Conservation (phyloP, 2,888 invertebrate genomes). For the Sicus ferrugineus region DNA sequence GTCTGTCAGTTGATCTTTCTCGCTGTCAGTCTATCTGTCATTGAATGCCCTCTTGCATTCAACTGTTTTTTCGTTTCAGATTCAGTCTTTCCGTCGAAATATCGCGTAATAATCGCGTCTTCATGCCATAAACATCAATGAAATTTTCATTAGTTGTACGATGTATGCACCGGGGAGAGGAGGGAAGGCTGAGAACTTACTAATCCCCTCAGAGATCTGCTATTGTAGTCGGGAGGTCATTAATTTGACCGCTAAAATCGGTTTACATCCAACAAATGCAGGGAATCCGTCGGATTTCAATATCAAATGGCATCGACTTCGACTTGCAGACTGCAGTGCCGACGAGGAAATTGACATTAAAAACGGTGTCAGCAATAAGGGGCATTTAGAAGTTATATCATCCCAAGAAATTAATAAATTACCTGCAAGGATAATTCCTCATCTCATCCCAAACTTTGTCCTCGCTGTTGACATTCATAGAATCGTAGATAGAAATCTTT, state of each 20-base stretch:
- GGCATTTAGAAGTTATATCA: too few species aligned
- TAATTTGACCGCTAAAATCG: background rate
- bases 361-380: too few species aligned
- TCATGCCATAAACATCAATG: background rate
- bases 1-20: too few species aligned
- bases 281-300: background rate
- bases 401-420: background rate
- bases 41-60: background rate
- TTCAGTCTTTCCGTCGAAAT: too few species aligned
- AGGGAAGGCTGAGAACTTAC: background rate
- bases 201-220: background rate
- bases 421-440: background rate
- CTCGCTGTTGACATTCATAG: slow-evolving; percentile 21
- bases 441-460: background rate
- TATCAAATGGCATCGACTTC: background rate
- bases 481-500: background rate
- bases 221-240: background rate
- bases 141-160: background rate
- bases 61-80: too few species aligned
- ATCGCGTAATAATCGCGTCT: background rate
- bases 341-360: too few species aligned
- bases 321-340: background rate
- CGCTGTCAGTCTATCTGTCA: background rate
- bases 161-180: background rate
- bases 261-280: background rate